Conservation (phyloP, 35 echinoderm and acorn worm genomes). For the Apostichopus japonicus region DNA sequence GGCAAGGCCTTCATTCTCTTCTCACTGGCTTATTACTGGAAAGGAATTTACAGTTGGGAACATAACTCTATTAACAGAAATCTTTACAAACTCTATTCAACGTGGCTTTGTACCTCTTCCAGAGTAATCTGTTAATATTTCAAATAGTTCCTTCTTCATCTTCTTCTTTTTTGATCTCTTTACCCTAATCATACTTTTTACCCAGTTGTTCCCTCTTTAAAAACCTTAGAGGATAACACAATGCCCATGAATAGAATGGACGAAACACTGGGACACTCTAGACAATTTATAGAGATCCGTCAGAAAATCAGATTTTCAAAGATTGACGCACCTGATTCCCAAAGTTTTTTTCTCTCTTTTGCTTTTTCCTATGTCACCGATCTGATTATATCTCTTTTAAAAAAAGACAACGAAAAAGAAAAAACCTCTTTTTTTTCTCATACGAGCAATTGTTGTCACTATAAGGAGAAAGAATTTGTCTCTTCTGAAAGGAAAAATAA, state of each 20-base stretch:
- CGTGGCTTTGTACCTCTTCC: background rate
- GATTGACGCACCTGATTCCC: constrained; percentile 26
- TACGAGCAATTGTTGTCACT: background rate
- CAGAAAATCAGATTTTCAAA: background rate
- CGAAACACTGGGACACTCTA: background rate
- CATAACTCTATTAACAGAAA: background rate
- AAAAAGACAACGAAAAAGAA: background rate
- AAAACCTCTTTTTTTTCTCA: background rate
- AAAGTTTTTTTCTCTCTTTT: background rate
- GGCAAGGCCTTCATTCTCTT: background rate
- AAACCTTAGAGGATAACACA: background rate
- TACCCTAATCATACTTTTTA: too few species aligned
- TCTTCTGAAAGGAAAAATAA: background rate
- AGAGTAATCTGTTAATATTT: constrained; percentile 17
- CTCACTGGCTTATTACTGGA: background rate
- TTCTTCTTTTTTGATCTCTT: too few species aligned
- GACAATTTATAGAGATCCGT: background rate
- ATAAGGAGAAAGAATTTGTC: background rate
- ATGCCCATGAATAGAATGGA: background rate
- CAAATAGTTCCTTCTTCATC: background rate
- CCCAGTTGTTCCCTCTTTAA: too few species aligned
- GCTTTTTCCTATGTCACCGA: background rate
- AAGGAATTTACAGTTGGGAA: background rate
- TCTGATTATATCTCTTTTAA: background rate
- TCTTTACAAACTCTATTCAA: background rate